These are phyloP conservation scores for Ostrea denselamellosa DNA, from an alignment of 1,140 invertebrate species.

Conservation along the genomic window DNA sequence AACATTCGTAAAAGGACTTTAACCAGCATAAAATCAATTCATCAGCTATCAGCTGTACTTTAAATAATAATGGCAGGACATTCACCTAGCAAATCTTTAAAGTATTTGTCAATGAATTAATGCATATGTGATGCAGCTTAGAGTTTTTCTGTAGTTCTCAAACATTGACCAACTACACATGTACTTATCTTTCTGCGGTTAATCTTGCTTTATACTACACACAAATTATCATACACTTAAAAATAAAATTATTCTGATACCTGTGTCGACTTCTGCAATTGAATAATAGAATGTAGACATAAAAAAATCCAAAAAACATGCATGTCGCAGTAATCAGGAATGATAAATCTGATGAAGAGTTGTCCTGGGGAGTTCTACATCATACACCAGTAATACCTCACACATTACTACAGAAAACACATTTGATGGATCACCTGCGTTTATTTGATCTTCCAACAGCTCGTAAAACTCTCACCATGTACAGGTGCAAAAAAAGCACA, in stretches of 20 bases:
- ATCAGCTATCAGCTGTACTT: too few relatives aligned
- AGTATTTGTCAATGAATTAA: too few relatives aligned
- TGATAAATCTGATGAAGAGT: background rate
- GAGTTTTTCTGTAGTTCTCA: too few relatives aligned
- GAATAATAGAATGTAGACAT: background rate
- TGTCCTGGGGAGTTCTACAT: background rate
- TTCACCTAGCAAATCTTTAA: too few relatives aligned
- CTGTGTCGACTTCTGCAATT: background rate
- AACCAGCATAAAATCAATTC: too few relatives aligned
- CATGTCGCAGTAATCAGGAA: background rate
- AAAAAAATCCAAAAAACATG: background rate
- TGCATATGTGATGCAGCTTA: too few relatives aligned
- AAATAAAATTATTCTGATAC: background rate
- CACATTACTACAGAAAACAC: background rate
- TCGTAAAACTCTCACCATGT: background rate
- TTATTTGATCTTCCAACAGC: background rate
- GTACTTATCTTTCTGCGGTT: too few relatives aligned
- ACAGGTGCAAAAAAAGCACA: slow-evolving; percentile 14
- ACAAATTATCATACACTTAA: background rate
- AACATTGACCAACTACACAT: too few relatives aligned
- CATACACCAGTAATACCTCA: background rate
- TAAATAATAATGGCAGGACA: too few relatives aligned
- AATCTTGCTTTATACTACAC: too few relatives aligned
- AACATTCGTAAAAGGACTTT: too few relatives aligned
- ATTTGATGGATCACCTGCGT: background rate